Percentiles rank a stretch among this genome's conserved stretches.
These are phyloP conservation scores for Pseudorhombus dupliciocellatus DNA, from an alignment of 2,113 vertebrate genomes.

Conservation along the genomic window DNA sequence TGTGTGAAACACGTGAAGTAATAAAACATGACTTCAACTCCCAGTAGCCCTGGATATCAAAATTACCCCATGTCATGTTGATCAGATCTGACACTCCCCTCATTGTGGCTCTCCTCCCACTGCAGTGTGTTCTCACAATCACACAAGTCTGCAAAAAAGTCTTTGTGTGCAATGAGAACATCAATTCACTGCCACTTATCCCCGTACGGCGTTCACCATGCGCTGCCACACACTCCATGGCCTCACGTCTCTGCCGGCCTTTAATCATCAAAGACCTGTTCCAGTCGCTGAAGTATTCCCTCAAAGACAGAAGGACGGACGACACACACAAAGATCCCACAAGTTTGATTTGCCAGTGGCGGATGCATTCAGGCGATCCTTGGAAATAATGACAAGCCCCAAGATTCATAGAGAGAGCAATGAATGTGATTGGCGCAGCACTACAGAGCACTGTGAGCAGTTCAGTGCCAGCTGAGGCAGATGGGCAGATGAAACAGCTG, in stretches of 20 bases:
- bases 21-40: constrained; percentile 32
- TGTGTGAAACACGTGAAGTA: constrained; percentile 30
- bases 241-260: constrained; percentile 24
- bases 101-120: constrained; percentile 18
- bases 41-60: background rate
- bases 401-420: constrained; percentile 40
- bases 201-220: constrained; percentile 2
- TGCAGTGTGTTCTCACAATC: background rate
- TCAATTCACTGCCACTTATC: constrained; percentile 23
- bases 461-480: constrained; percentile 53
- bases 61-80: constrained; percentile 9
- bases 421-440: constrained; percentile 36
- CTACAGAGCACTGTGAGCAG: constrained; percentile 1
- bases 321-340: constrained; percentile 20
- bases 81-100: constrained; percentile 19
- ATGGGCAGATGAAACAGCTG: constrained; percentile 65
- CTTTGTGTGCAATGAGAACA: constrained; percentile 28
- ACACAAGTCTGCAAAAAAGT: background rate
- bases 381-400: constrained; percentile 33
- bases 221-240: constrained; percentile 23
- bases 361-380: constrained; percentile 32
- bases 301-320: constrained; percentile 51
- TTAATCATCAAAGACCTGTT: constrained; percentile 23
- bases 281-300: constrained; percentile 14
- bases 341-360: constrained; percentile 39